Base-by-base conservation (phyloP, 2,888 invertebrate species). In the Synanthedon myopaeformis region DNA sequence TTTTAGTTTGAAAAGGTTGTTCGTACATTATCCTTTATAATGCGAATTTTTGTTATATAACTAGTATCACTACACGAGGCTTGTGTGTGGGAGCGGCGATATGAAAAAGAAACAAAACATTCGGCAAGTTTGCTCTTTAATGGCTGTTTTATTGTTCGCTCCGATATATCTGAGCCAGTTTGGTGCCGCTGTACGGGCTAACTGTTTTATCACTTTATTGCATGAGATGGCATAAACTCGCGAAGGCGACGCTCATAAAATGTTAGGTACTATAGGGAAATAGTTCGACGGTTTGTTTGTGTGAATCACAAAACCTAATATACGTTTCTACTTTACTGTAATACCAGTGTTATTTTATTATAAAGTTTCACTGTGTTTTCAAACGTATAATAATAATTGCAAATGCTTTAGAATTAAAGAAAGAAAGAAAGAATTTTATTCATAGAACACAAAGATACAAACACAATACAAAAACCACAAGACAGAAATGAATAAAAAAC, bases 151-250 rank as follows among this genome's bases (percentile, higher is more conserved):
- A 85, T 84, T 79, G 79, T 80, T 81, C 72, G 67, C 74, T 66
- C 76, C 81, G 71, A 84, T 84, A 82, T 81, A 82, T 81, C 76
- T 71, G 68, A 74, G 72, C 69, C 73, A 75, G 76, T 77, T 78
- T 69, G 70, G 75, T 73, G 71, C 72, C 74, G 75, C 70, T 71
- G 74, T 76, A 76, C 73, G 70, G 73, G 76, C 82, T 84, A 84
- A 86, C 82, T 84, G 82, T 82, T 86, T 86, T 86, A 86, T 85
- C 83, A 82, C 81, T 86, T 85, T 85, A 86, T 86, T 77, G 83
- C 83, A 81, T 79, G 85, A 77, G 74, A 81, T 82, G 74, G 72
- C 78, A 82, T 84, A 82, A 83, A 84, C 73, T 82, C 72, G 72
- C 67, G 71, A 72, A 70, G 70, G 71, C 73, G 71, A 70, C 66